These are phyloP conservation scores for Valencia hispanica DNA, from an alignment of 2,797 vertebrate species.

Conservation along the genomic window DNA sequence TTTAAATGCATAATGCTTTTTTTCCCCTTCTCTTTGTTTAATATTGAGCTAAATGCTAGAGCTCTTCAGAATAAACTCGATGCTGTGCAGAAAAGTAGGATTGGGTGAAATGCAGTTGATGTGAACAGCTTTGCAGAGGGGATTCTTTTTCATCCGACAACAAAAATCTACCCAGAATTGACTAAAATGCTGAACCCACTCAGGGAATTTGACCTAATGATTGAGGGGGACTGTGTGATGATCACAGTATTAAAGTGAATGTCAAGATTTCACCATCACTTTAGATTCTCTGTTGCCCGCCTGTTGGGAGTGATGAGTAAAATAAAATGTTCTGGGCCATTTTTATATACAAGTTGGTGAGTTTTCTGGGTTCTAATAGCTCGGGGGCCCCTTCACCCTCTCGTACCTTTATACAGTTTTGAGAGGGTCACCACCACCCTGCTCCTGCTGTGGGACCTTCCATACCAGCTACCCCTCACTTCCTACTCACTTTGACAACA, in stretches of 20 bases:
- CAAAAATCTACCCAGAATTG: neutral
- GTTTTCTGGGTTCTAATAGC: neutral
- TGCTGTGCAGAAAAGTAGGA: conserved; percentile 66
- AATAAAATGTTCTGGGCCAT: neutral
- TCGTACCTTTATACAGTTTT: neutral
- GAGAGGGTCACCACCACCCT: too few species aligned
- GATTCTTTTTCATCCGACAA: neutral
- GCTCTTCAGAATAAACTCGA: conserved; percentile 71
- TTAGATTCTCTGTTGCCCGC: neutral
- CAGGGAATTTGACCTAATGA: conserved; percentile 5
- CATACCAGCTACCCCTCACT: neutral
- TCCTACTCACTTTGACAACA: neutral
- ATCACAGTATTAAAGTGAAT: neutral
- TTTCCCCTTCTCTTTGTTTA: conserved; percentile 68
- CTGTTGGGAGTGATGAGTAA: neutral
- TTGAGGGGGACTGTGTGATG: neutral
- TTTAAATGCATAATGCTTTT: conserved; percentile 76
- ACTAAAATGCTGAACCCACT: conserved; percentile 10
- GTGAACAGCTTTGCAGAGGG: conserved; percentile 8
- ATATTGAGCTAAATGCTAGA: conserved; percentile 72
- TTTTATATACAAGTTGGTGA: neutral
- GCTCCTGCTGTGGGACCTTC: too few species aligned
- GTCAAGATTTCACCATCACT: neutral
- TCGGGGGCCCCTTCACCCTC: neutral
- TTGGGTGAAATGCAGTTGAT: conserved; percentile 38